Conservation (phyloP, 1,140 invertebrate species). For the Drosophila fuyamai region DNA sequence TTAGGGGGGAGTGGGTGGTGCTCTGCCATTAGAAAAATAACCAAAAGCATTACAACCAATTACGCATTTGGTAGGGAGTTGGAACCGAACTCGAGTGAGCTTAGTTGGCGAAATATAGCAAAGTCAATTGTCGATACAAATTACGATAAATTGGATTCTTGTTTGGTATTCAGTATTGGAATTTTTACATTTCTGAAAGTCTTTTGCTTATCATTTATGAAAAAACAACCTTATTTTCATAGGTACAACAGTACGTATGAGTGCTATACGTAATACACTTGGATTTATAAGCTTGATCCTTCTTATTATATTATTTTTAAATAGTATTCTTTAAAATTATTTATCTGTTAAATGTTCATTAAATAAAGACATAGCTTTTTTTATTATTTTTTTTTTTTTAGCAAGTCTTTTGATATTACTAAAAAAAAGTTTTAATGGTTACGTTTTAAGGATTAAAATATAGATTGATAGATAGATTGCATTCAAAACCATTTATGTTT, state of each 20-base stretch:
- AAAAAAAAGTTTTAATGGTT: too few relatives aligned
- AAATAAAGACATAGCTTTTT: too few relatives aligned
- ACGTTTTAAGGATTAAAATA: too few relatives aligned
- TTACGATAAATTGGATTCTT: neutral
- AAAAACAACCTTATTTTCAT: neutral
- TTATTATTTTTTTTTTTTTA: too few relatives aligned
- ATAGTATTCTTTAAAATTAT: too few relatives aligned
- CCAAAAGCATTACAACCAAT: constrained; percentile 49
- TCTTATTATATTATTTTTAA: too few relatives aligned
- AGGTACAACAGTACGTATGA: neutral
- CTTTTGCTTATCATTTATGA: too few relatives aligned
- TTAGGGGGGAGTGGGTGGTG: constrained; percentile 1
- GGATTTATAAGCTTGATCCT: neutral
- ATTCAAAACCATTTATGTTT: too few relatives aligned
- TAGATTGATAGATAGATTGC: too few relatives aligned
- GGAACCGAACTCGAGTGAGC: neutral
- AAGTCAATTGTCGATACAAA: neutral
- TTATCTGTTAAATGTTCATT: too few relatives aligned
- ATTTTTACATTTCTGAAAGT: neutral
- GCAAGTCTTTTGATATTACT: too few relatives aligned
- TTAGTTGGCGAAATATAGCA: constrained; percentile 1
- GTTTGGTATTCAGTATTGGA: neutral
- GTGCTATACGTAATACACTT: neutral
- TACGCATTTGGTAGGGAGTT: constrained; percentile 11
- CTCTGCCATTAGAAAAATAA: constrained; percentile 15